These are phyloP conservation scores for Sarcophaga bullata DNA, from an alignment of 1,140 invertebrate species.

Conservation along the genomic window DNA sequence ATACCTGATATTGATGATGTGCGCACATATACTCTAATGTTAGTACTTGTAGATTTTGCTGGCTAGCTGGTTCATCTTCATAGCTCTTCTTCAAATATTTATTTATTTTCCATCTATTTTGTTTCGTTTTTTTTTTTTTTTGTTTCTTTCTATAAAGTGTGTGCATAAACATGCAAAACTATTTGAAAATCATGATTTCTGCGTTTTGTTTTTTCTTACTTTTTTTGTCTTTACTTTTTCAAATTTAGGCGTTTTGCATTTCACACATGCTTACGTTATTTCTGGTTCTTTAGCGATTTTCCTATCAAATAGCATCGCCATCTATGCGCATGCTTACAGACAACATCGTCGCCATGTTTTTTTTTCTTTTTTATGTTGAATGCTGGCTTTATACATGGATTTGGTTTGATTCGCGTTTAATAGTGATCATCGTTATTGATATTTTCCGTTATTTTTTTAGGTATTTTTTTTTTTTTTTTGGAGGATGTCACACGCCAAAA, in stretches of 20 bases:
- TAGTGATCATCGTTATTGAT: not conserved
- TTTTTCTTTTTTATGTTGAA: not conserved
- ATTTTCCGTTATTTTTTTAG: not conserved
- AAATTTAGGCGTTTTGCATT: constrained; percentile 10
- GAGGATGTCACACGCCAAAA: constrained; percentile 12
- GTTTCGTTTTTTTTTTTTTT: not conserved
- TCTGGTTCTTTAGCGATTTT: not conserved
- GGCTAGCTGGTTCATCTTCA: too few relatives aligned
- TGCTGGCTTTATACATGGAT: not conserved
- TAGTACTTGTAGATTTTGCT: too few relatives aligned
- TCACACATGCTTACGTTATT: not conserved
- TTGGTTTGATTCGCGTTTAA: not conserved
- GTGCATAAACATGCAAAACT: not conserved
- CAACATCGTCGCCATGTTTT: not conserved
- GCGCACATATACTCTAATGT: too few relatives aligned
- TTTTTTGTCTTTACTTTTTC: not conserved
- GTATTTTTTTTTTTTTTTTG: not conserved
- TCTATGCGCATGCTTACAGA: not conserved
- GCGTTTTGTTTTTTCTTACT: not conserved
- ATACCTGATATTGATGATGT: too few relatives aligned
- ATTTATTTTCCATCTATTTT: too few relatives aligned
- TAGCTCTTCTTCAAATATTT: too few relatives aligned
- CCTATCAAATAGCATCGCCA: not conserved
- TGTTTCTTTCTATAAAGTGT: not conserved
- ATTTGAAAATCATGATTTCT: constrained; percentile 20